A percentile compares a stretch with the other conserved stretches of the same genome.
Evolutionary conservation across 2,888 invertebrate species (phyloP).

Genomic region (Myopa testacea): DNA sequence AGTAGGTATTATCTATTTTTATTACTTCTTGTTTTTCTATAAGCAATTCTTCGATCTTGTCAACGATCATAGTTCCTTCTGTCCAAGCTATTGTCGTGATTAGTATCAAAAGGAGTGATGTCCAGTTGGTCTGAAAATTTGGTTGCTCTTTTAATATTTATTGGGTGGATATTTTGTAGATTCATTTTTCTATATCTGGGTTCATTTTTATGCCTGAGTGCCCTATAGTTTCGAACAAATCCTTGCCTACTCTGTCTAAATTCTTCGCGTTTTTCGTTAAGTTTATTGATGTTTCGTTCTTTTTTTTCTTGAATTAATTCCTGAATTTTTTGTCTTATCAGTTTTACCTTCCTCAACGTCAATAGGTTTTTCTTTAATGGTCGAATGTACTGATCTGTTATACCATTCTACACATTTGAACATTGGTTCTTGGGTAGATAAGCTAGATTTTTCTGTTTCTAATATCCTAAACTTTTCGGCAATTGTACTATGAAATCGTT

Average conservation of each 20-base stretch:
- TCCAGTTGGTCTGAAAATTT: neutral
- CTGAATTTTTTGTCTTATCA: constrained; percentile 21
- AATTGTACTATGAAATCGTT: constrained; percentile 36
- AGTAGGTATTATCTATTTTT: neutral
- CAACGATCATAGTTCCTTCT: neutral
- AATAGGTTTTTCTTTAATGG: constrained; percentile 35
- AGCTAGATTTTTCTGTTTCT: neutral
- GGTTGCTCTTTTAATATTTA: constrained; percentile 19
- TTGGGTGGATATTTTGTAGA: neutral
- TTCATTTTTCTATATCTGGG: constrained; percentile 1
- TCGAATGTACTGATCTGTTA: constrained; percentile 35
- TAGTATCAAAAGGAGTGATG: neutral
- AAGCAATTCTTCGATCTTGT: neutral
- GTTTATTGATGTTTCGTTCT: constrained; percentile 13
- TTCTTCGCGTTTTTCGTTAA: constrained; percentile 18
- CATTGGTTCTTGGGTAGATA: constrained; percentile 25
- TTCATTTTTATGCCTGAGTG: constrained; percentile 32
- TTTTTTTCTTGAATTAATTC: constrained; percentile 5
- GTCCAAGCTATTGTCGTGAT: neutral
- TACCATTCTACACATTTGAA: constrained; percentile 21
- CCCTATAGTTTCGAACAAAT: constrained; percentile 27
- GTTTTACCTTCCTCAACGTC: constrained; percentile 32
- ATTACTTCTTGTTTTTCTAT: neutral
- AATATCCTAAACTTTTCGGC: constrained; percentile 33
- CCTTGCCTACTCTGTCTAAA: neutral